Base-by-base conservation (phyloP, 2,888 invertebrate species). In the Automeris io region DNA sequence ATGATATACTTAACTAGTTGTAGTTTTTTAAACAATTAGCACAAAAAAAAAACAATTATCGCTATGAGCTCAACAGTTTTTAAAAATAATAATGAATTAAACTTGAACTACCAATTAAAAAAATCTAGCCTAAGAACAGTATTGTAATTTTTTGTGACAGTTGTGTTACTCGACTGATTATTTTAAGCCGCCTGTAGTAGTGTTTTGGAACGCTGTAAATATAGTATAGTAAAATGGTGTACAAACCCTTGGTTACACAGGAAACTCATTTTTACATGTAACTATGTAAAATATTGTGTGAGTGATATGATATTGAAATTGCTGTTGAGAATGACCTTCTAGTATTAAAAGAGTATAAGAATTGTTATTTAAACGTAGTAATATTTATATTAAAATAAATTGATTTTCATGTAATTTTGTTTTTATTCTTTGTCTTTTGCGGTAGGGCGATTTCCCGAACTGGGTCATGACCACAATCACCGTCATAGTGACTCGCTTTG, bases 191-290 rank as follows among this genome's bases (percentile, higher is more conserved):
- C 67, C 29, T 53, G 44, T 63, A 67, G 61, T 63, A 67, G 58
- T 49, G 52, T 71, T 72, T 80, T 76, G 85, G 80, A 83, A 64
- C 64, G 57, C 58, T 74, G 63, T 81, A 78, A 65, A 75, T 74
- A 29, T 3, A 73, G 66, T 75, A 58, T 74, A 76, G 74, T 75
- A 19, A 19, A 3, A n/a, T n/a, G n/a, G n/a, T n/a, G n/a, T n/a
- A n/a, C n/a, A 75, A 81, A 77, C 78, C 79, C 82, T 86, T 82
- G 85, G 85, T 86, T 86, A 80, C 83, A 83, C 83, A 83, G 83
- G 85, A 83, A 76, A 69, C 57, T 69, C 76, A 65, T 54, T 61
- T 61, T 57, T 60, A 57, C 43, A 57, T 61, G 55, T 52, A 46
- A 51, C 53, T 54, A 51, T 56, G 50, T 57, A 53, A 45, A 54